Percentiles rank a stretch among this genome's conserved stretches.
Conservation (phyloP, 2,888 invertebrate species). For the Dryobotodes eremita region DNA sequence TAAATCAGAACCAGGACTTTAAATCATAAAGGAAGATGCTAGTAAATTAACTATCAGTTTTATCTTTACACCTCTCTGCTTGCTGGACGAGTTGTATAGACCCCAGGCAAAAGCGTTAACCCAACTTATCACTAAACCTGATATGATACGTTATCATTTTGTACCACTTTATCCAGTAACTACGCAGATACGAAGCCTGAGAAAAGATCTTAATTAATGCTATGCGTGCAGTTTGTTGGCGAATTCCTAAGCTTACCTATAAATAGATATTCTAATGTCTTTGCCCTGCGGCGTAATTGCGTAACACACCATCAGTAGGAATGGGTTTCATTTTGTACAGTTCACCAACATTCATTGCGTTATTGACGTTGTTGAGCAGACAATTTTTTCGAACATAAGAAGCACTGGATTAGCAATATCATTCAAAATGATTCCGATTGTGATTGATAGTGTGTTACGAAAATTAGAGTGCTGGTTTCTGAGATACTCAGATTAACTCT, state of each 20-base stretch:
- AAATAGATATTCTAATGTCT: slow-evolving; percentile 20
- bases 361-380: no score
- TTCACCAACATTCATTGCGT: no score
- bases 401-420: no score
- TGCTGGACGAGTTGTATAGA: neutral
- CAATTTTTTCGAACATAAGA: no score
- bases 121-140: slow-evolving; percentile 50
- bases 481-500: neutral
- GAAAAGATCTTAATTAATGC: slow-evolving; percentile 49
- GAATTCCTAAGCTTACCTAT: slow-evolving; percentile 5
- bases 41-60: slow-evolving; percentile 23
- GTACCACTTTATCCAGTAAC: slow-evolving; percentile 33
- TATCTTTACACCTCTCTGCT: slow-evolving; percentile 5
- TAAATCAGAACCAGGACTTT: neutral
- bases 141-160: slow-evolving; percentile 45
- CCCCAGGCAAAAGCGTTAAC: slow-evolving; percentile 6
- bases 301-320: no score
- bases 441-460: no score
- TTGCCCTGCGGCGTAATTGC: no score
- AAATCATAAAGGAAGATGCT: neutral
- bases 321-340: no score
- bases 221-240: neutral
- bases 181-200: slow-evolving; percentile 32
- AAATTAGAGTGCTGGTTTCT: neutral
- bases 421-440: no score